Percentiles rank a stretch among this genome's conserved stretches.
These are phyloP conservation scores for Hyaena hyaena DNA, from an alignment of 2,113 vertebrate species.

Conservation along the genomic window DNA sequence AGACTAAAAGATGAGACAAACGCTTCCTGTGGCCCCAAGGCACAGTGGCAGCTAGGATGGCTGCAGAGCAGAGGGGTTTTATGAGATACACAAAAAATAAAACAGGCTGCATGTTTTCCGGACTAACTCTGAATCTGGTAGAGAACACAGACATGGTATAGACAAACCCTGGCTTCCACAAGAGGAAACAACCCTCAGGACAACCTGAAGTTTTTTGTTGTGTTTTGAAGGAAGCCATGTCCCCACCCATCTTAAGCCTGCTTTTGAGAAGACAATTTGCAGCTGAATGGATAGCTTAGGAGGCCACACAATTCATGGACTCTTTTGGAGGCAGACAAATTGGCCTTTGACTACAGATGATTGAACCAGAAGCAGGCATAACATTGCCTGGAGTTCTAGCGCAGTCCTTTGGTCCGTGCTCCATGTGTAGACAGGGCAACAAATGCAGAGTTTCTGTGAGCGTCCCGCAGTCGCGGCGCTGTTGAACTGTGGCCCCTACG, in stretches of 20 bases:
- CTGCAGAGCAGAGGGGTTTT: background rate
- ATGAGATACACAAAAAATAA: background rate
- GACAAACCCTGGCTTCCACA: background rate
- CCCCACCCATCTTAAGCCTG: background rate
- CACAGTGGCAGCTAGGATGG: too few species aligned
- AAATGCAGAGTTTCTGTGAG: background rate
- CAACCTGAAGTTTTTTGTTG: background rate
- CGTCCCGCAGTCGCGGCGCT: background rate
- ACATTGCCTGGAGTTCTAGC: accelerated
- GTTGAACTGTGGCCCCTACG: background rate
- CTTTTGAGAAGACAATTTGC: background rate
- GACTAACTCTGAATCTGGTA: background rate
- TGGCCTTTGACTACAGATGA: background rate
- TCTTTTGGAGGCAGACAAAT: background rate
- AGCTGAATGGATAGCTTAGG: background rate
- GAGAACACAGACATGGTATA: background rate
- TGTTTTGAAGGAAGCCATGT: background rate
- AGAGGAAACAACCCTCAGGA: background rate
- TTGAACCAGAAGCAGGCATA: background rate
- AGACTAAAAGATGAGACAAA: too few species aligned
- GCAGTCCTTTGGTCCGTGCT: background rate
- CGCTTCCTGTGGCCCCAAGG: accelerated
- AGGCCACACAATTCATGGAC: background rate
- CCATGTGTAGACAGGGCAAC: background rate
- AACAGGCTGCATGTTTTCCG: background rate